phyloP scores from a whole-genome alignment of 2,888 invertebrate species.

The Pycnomerus fuliginosus region DNA sequence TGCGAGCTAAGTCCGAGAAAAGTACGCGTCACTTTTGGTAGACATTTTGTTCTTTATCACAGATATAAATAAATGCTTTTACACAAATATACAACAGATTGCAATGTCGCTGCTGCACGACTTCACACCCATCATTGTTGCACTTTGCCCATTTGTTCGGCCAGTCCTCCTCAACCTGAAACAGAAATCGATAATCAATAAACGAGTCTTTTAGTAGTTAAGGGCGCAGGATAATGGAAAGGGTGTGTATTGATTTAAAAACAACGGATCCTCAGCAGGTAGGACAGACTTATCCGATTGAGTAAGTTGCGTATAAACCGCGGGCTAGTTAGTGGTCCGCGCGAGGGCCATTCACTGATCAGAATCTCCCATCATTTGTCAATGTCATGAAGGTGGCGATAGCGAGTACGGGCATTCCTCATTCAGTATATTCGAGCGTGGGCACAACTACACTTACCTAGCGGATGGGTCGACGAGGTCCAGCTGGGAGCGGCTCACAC shows the following conservation, averaged over 20 bases:
- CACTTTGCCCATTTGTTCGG: conserved; percentile 49
- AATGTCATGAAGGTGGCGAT: conserved; percentile 64
- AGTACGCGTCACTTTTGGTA: conserved; percentile 33
- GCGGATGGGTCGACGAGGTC: conserved; percentile 41
- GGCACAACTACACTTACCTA: conserved; percentile 41
- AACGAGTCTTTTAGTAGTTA: not conserved
- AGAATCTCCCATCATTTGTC: conserved; percentile 77
- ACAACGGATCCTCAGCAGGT: conserved; percentile 44
- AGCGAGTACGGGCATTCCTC: conserved; percentile 51
- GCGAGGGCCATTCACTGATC: conserved; percentile 63
- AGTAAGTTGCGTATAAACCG: conserved; percentile 33
- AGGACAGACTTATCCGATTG: conserved; percentile 45
- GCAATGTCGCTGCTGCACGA: conserved; percentile 29
- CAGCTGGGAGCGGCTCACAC: conserved; percentile 62
- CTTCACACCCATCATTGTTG: conserved; percentile 42
- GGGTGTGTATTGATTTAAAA: conserved; percentile 41
- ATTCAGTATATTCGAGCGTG: conserved; percentile 41
- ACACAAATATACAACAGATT: conserved; percentile 53
- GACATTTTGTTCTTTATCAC: conserved; percentile 52
- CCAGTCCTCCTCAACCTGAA: conserved; percentile 37
- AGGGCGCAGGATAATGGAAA: conserved; percentile 9
- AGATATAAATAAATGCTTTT: conserved; percentile 56
- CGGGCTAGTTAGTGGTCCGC: conserved; percentile 46
- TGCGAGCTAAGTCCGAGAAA: conserved; percentile 37
- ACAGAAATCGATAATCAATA: conserved; percentile 8